Evolutionary conservation across 23 tunicate species (phyloP), one percentile per base, ranked within the genome.

Genomic region (Oikopleura dioica): DNA sequence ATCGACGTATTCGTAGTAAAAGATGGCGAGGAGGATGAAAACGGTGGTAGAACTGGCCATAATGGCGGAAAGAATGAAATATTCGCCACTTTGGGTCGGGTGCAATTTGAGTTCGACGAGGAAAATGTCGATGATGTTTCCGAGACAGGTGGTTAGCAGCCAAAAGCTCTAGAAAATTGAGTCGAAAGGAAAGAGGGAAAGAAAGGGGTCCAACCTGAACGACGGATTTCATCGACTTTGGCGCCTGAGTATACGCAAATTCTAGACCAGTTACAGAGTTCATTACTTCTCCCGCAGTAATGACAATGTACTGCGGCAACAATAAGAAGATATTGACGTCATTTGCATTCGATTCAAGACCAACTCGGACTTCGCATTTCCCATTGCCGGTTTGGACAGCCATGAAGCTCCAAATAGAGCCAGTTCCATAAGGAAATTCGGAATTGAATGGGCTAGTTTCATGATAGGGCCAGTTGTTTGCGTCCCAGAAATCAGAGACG

Each of bases 271-370:
- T 68, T 9, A 68, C 75, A 9, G 75, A 68, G 4, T 30, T 9
- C 21, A 68, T 9, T 33, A 77, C 59, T 28, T 77, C 79, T 32
- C 79, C 79, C 36, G 50, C 36, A 2, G 79, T 77, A 28, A 77
- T 77, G 30, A 77, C 72, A 35, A 77, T 28, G 59, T 77, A 77
- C 36, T 77, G 79, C 1, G 79, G 79, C 4, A 77, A 21, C 79
- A 77, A 50, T 1, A 51, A 1, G 50, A 77, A 77, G 26, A 77
- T 38, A 35, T 55, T 77, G 79, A 77, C 76, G 31, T 32, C 36
- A 38, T 77, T 77, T 32, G 36, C 69, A 1, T 21, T 77, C 1
- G 59, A 76, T 50, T 77, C 79, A 12, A 12, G 30, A 2, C 33
- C 32, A 63, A 21, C 16, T 63, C 26, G 16, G 5, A 63, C 33